Evolutionary conservation across 2,113 vertebrate genomes (phyloP), one percentile per base, ranked within the genome.

Genomic region (Stomatorhinus ivindoensis): DNA sequence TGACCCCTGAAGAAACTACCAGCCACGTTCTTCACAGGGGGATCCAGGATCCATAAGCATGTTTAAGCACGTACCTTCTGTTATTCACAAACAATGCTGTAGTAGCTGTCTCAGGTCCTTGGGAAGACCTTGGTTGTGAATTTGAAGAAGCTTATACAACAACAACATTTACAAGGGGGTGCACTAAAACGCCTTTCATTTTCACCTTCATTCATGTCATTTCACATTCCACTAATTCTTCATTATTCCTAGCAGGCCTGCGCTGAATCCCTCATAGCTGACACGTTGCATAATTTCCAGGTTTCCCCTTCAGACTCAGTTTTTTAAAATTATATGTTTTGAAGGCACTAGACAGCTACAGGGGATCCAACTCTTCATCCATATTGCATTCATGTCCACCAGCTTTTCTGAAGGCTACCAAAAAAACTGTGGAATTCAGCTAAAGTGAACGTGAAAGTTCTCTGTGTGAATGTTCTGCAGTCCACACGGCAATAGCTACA

Each of bases 211-310:
- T 35, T 83, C 48, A n/a, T 39, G 47, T 89, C 19, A 15, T 50
- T 89, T 82, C 48, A 21, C 15, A 82, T 15, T 83, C 46, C 69
- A 10, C 15, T n/a, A 42, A n/a, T 39, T 44, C 42, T 84, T 35
- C 51, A 55, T 89, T 84, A 83, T 85, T 39, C 27, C 65, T 24
- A 51, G 47, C 91, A 90, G 69, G 85, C 90, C 87, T 91, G 86
- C 39, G 73, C 65, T 47, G 87, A 87, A 88, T 27, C 76, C 89
- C 91, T 91, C 31, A 90, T 27, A 90, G 87, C 31, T 86, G 69
- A 87, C 87, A 27, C 88, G 58, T 58, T 85, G 83, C 91, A 91
- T 94, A 90, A 94, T 94, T 94, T 92, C 92, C 92, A 93, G 93
- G 50, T 55, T 27, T 61, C 27, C 87, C 61, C 42, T 73, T 88